These are phyloP conservation scores for Cnemophilus loriae DNA, from an alignment of 2,113 vertebrate genomes.

Conservation along the genomic window DNA sequence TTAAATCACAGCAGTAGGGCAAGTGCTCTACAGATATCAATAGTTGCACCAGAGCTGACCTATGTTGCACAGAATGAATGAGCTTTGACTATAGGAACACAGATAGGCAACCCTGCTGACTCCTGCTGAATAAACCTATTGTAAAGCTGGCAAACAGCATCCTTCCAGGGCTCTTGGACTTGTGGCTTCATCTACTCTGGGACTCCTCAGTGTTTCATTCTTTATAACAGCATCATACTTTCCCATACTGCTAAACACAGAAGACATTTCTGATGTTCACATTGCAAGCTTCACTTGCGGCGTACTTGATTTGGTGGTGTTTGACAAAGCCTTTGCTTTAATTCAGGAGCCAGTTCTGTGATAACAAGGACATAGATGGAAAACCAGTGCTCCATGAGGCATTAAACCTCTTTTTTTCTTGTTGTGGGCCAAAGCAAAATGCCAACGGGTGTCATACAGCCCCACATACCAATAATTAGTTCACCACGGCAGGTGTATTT, in stretches of 20 bases:
- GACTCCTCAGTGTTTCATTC: background rate
- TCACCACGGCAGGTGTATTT: background rate
- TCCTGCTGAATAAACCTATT: conserved; percentile 47
- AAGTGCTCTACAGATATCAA: conserved; percentile 44
- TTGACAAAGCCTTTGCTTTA: conserved; percentile 9
- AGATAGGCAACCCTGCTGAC: conserved; percentile 49
- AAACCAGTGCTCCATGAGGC: background rate
- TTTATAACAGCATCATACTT: background rate
- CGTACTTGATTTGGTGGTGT: background rate
- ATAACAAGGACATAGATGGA: background rate
- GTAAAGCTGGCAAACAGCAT: conserved; percentile 44
- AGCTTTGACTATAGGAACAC: conserved; percentile 45
- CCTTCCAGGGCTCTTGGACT: conserved; percentile 31
- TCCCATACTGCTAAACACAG: background rate
- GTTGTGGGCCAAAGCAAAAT: conserved; percentile 16
- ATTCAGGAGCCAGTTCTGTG: background rate
- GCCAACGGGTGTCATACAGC: background rate
- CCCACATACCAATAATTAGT: conserved; percentile 11
- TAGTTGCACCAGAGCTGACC: conserved; percentile 46
- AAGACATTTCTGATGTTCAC: background rate
- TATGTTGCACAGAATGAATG: conserved; percentile 44
- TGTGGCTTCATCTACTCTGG: conserved; percentile 9
- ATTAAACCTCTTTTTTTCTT: background rate
- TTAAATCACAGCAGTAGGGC: conserved; percentile 32
- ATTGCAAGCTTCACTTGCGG: background rate